Base-by-base conservation (phyloP, 2,113 vertebrate species). In the Mohoua ochrocephala region DNA sequence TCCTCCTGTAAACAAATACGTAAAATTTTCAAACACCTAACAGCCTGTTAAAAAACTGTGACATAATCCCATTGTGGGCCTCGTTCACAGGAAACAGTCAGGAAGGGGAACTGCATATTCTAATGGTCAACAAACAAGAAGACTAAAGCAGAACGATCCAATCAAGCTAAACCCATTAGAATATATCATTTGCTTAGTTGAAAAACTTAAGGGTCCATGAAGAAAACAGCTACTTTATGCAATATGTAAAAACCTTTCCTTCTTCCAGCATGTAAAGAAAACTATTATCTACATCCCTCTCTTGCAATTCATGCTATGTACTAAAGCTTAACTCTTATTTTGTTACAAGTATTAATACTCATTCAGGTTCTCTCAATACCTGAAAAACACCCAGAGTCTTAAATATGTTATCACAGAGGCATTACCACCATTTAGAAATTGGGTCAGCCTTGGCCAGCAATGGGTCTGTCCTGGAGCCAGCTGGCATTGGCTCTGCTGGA, bases 41-140 rank as follows among this genome's bases (percentile, higher is more conserved):
- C 5, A 69, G 49, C 3, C 22, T 35, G 13, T 75, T 49, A 52
- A 81, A 52, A 81, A 95, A 77, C 13, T 49, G 44, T 0, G 6
- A 61, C 0, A 0, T 12, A 70, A 77, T 74, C n/a, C 35, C 17
- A 39, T 4, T 8, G n/a, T 61, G 13, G 23, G 22, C 20, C 20
- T 26, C 45, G 69, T 65, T 69, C 20, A 61, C 21, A 86, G 30
- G 14, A 83, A 83, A 76, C 24, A 47, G 14, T 39, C 6, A 1
- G 21, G 24, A 87, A 89, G 27, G 7, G 18, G 23, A 93, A 82
- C 15, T 45, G 26, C 47, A 49, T 53, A 69, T 52, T 85, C 31
- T 59, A 79, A 31, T 21, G 19, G 13, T 42, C 41, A 79, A 44
- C 11, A 87, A 87, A 56, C 9, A 65, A 30, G 7, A 79, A 52